phyloP scores from a whole-genome alignment of 1,140 invertebrate species.

The Trinorchestia longiramus region DNA sequence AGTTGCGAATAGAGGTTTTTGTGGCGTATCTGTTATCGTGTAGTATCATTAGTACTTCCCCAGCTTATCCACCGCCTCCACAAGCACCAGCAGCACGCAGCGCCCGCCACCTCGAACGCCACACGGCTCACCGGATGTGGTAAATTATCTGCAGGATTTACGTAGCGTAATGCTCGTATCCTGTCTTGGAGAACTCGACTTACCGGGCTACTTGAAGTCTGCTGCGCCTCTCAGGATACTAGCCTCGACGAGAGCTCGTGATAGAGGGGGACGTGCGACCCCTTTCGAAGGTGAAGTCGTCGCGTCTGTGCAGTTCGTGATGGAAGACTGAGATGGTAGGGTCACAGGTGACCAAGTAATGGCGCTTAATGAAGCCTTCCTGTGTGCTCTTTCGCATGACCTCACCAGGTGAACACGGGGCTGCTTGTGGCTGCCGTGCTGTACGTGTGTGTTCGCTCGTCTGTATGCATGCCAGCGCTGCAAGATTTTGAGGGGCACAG shows the following conservation, averaged over 20 bases:
- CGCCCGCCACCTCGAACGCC: not conserved
- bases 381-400: conserved; percentile 53
- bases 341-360: conserved; percentile 50
- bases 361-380: conserved; percentile 46
- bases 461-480: too few relatives aligned
- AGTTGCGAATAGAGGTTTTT: not conserved
- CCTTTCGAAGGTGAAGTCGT: not conserved
- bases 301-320: conserved; percentile 6
- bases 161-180: conserved; percentile 51
- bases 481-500: not conserved
- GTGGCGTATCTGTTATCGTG: not conserved
- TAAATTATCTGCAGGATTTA: conserved; percentile 55
- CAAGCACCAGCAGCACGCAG: not conserved
- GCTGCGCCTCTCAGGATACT: not conserved
- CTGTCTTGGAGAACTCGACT: conserved; percentile 22
- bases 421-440: not conserved
- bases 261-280: not conserved
- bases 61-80: not conserved
- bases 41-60: conserved; percentile 24
- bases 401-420: conserved; percentile 1
- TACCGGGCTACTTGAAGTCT: conserved; percentile 2
- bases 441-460: not conserved
- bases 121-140: conserved; percentile 43
- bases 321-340: conserved; percentile 14
- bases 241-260: not conserved